These are phyloP conservation scores for Rana temporaria DNA, from an alignment of 2,113 vertebrate species.

Conservation along the genomic window DNA sequence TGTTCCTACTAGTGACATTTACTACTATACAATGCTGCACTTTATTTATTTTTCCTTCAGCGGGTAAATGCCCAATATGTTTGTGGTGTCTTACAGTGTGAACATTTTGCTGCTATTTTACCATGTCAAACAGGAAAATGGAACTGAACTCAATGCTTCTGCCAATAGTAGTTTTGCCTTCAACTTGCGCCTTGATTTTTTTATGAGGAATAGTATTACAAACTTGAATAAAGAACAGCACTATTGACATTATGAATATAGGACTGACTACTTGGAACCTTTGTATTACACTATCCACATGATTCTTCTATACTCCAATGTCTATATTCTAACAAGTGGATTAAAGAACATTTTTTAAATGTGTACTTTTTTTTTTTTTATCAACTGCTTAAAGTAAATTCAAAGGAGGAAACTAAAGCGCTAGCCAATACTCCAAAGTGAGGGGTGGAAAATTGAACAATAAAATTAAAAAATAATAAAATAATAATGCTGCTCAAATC, in stretches of 20 bases:
- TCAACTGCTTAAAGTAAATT: no score
- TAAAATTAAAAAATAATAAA: no score
- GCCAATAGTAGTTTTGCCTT: constrained; percentile 78
- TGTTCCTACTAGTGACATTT: constrained; percentile 79
- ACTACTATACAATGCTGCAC: constrained; percentile 90
- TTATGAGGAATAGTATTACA: constrained; percentile 74
- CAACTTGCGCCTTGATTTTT: constrained; percentile 65
- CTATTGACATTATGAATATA: constrained; percentile 7
- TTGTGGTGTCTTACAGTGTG: constrained; percentile 65
- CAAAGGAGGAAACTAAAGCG: no score
- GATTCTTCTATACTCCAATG: background rate
- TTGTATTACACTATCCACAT: background rate
- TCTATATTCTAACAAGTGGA: no score
- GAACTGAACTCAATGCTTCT: constrained; percentile 74
- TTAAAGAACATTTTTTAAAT: no score
- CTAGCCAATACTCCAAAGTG: no score
- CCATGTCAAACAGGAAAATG: constrained; percentile 71
- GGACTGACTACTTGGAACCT: background rate
- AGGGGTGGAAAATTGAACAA: no score
- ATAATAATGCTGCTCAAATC: no score
- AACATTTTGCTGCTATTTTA: constrained; percentile 80
- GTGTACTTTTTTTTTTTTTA: no score
- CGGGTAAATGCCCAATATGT: constrained; percentile 68
- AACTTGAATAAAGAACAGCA: constrained; percentile 74
- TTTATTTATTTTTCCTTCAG: constrained; percentile 79